Conservation (phyloP, 2,797 vertebrate species). For the Pagetopsis macropterus region DNA sequence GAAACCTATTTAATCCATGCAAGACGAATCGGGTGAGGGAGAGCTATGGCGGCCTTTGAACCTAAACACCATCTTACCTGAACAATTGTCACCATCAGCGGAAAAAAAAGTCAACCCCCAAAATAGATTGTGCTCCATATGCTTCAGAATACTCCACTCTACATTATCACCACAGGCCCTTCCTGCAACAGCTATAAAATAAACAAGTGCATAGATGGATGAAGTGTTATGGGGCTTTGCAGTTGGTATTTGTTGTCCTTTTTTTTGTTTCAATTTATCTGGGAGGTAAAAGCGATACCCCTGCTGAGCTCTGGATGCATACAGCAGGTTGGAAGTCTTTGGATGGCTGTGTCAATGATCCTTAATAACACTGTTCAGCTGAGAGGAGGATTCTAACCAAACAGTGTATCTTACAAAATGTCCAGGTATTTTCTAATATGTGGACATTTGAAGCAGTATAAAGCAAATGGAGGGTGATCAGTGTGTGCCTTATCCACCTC, state of each 20-base stretch:
- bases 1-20: constrained; percentile 37
- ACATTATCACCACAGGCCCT: constrained; percentile 35
- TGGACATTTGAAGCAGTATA: constrained; percentile 44
- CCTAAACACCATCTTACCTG: constrained; percentile 30
- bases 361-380: constrained; percentile 17
- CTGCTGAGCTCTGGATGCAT: constrained; percentile 19
- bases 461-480: constrained; percentile 66
- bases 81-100: constrained; percentile 54
- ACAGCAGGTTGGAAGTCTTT: constrained; percentile 22
- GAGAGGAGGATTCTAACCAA: constrained; percentile 31
- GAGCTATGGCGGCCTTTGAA: constrained; percentile 51
- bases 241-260: constrained; percentile 27
- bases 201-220: constrained; percentile 33
- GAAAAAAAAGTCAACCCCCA: constrained; percentile 55
- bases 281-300: constrained; percentile 9
- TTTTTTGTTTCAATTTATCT: constrained; percentile 23
- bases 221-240: constrained; percentile 4
- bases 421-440: constrained; percentile 26
- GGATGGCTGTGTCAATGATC: constrained; percentile 27
- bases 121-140: constrained; percentile 38
- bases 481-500: constrained; percentile 47
- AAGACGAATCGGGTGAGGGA: constrained; percentile 31
- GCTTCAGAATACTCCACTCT: constrained; percentile 25
- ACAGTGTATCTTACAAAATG: constrained; percentile 33
- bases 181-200: constrained; percentile 26